Evolutionary conservation across 2,113 vertebrate species (phyloP), one percentile per base, ranked within the genome.

Genomic region (Cyprinodon tularosa): DNA sequence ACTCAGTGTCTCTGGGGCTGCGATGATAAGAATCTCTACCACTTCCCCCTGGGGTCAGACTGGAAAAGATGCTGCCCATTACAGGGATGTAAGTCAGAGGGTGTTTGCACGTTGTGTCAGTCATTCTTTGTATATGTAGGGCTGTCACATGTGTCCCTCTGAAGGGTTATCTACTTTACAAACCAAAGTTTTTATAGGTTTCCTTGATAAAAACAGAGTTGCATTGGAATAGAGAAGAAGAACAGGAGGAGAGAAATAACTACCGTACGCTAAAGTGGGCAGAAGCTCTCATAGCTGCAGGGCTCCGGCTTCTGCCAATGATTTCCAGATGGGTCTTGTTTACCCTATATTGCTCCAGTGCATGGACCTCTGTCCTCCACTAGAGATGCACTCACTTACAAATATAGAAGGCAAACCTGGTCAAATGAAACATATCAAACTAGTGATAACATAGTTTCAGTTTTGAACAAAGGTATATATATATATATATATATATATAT

Each of bases 301-400:
- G 87, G 92, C 82, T 95, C 91, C 94, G 95, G 94, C 89, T 85
- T 57, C 67, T 92, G 71, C 93, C 96, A 97, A 98, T 97, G 92
- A 94, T 92, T 96, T 97, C 97, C 97, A 99, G 97, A 97, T 97
- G 98, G 89, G 44, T 78, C 91, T 95, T 93, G 96, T 97, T 98
- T 96, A 73, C 86, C 88, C 90, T 90, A 91, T 88, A 75, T 82
- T 80, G 90, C 91, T 88, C 78, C 86, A 89, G 85, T 91, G 93
- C 93, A 90, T 92, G 79, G 74, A 90, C 86, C 87, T 90, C 93
- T 91, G 80, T 91, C 82, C 90, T 90, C 77, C 64, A 75, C 66
- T 77, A 68, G 75, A 77, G 77, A 86, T 89, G 78, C 89, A 71
- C 39, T 72, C 68, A 82, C 62, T 66, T 42, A 60, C 83, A 86